Conservation (phyloP, 2,797 vertebrate species). For the Thaleichthys pacificus region DNA sequence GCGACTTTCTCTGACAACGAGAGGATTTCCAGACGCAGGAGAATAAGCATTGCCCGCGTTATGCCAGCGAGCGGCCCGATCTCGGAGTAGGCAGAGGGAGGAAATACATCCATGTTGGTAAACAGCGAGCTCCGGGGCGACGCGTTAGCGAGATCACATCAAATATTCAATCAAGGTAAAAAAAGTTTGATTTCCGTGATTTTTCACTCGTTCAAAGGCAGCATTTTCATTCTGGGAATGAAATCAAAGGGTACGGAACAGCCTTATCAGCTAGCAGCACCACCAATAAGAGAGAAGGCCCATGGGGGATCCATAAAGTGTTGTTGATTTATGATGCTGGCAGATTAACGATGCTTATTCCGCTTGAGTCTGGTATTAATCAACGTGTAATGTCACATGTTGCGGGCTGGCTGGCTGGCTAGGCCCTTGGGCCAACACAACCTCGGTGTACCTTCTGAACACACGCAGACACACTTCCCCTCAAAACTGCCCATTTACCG, state of each 20-base stretch:
- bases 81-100: background rate
- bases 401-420: conserved; percentile 6
- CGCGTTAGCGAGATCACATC: conserved; percentile 24
- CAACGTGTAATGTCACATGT: conserved; percentile 26
- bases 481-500: background rate
- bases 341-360: conserved; percentile 44
- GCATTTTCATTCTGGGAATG: conserved; percentile 30
- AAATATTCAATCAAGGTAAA: conserved; percentile 26
- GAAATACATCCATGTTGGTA: background rate
- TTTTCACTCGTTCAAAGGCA: background rate
- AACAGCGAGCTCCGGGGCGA: background rate
- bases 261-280: conserved; percentile 26
- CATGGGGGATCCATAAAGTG: conserved; percentile 32
- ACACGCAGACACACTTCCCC: background rate
- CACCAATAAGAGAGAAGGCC: conserved; percentile 32
- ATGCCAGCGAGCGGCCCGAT: conserved; percentile 4
- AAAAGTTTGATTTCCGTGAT: conserved; percentile 27
- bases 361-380: conserved; percentile 36
- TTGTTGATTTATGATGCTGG: conserved; percentile 30
- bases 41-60: conserved; percentile 4
- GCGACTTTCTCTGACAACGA: background rate
- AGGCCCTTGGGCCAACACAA: conserved; percentile 23
- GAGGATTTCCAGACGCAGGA: background rate
- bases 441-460: conserved; percentile 7
- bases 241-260: conserved; percentile 35